Evolutionary conservation across 2,113 vertebrate species (phyloP), one percentile per base, ranked within the genome.

Genomic region (Thymallus thymallus): DNA sequence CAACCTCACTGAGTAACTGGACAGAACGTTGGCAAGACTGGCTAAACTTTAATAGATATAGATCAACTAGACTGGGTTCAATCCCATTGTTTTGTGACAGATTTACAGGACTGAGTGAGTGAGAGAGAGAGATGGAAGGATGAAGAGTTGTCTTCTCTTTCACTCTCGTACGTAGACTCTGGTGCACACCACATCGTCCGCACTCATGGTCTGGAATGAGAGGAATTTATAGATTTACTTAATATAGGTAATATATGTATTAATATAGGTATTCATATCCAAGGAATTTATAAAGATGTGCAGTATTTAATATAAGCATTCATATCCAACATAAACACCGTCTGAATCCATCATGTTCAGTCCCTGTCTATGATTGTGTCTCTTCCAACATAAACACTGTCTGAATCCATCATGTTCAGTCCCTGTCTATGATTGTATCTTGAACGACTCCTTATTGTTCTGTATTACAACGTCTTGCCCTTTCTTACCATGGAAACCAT

Each of bases 181-280:
- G 80, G 95, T 98, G 86, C 97, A 98, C 62, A 97, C 82, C 9
- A 97, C 89, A 0, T 97, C 94, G 0, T 97, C 95, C 0, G 97
- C 97, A 0, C 85, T 92, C 95, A 98, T 96, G 62, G 95, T 97
- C 97, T 98, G 90, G 16, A 90, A 88, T 77, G 68, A 74, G 69
- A 80, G 35, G 32, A 23, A 46, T 10, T 22, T 12, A 45, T 29
- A 68, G 48, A 80, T 22, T 6, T 16, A 3, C 46, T 45, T 6
- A 68, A 22, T 16, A 20, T n/a, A n/a, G n/a, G n/a, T n/a, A n/a
- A n/a, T n/a, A n/a, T n/a, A n/a, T n/a, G n/a, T n/a, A n/a, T n/a
- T n/a, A n/a, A n/a, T n/a, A n/a, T n/a, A 46, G 56, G n/a, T 0
- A 2, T 35, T 30, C 5, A 10, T 51, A 20, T 29, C 20, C 13